phyloP scores from a whole-genome alignment of 2,113 vertebrate species.

The Pan troglodytes region NHGRI_mPanTro3-v2.1_pri NC_072407.2:65526501-65527000 shows the following conservation, averaged over 20 bases:
- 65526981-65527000: slow-evolving; percentile 40
- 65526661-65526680: background rate
- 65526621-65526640: background rate
- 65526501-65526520: background rate
- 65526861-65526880: slow-evolving; percentile 79
- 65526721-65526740: background rate
- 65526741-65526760: background rate
- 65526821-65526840: background rate
- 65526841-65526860: background rate
- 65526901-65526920: slow-evolving; percentile 73
- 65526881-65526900: slow-evolving; percentile 80
- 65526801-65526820: background rate
- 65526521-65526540: background rate
- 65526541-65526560: background rate
- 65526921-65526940: background rate
- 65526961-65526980: slow-evolving; percentile 71
- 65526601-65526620: background rate
- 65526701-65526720: background rate
- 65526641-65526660: background rate
- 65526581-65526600: background rate
- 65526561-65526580: background rate
- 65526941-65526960: slow-evolving; percentile 79
- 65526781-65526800: background rate
- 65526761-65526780: background rate
- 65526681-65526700: background rate